These are phyloP conservation scores for Aleadryas rufinucha DNA, from an alignment of 2,113 vertebrate species.

Conservation along the genomic window DNA sequence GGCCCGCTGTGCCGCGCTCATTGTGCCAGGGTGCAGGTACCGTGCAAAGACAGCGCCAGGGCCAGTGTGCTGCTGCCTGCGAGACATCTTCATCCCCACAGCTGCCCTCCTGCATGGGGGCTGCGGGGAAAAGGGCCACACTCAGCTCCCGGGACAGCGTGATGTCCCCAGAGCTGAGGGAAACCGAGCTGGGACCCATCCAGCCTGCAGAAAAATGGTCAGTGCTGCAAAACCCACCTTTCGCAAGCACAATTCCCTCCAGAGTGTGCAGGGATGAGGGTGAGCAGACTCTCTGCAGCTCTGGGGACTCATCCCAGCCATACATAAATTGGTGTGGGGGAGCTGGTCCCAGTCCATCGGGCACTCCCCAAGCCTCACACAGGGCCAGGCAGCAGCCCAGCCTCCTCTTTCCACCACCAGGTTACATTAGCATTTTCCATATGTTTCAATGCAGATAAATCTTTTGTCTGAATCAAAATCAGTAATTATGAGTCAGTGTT, in stretches of 20 bases:
- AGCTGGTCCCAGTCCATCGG: accelerated
- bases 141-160: accelerated
- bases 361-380: background rate
- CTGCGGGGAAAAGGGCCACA: background rate
- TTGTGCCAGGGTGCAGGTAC: background rate
- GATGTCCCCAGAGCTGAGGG: background rate
- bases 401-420: background rate
- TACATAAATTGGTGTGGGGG: background rate
- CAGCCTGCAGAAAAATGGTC: background rate
- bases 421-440: background rate
- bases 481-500: constrained; percentile 36
- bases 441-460: constrained; percentile 9
- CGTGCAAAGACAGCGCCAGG: background rate
- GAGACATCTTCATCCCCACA: constrained; percentile 16
- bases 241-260: background rate
- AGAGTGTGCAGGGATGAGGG: accelerated
- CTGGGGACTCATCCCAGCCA: background rate
- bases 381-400: background rate
- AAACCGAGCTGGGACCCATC: background rate
- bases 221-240: background rate
- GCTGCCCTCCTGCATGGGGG: background rate
- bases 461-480: constrained; percentile 38
- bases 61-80: background rate
- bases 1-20: background rate
- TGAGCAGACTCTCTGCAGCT: background rate